These are phyloP conservation scores for Paramisgurnus dabryanus DNA, from an alignment of 2,113 vertebrate species.

Conservation along the genomic window DNA sequence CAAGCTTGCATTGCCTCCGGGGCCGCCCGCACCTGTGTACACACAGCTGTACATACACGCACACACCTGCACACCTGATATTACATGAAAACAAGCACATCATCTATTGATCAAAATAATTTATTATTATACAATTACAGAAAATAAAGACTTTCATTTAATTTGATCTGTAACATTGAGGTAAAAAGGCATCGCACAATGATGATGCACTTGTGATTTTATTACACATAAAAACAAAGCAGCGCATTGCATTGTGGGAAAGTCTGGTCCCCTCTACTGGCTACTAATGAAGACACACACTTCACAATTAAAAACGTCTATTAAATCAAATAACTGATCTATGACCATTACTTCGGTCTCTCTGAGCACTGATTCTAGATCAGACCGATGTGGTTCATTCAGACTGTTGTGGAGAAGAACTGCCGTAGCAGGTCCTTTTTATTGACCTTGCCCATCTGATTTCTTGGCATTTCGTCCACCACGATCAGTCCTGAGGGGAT, in stretches of 20 bases:
- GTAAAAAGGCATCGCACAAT: not conserved
- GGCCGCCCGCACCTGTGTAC: constrained; percentile 68
- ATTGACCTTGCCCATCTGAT: constrained; percentile 97
- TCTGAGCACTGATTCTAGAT: not conserved
- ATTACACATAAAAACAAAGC: not conserved
- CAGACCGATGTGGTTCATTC: not conserved
- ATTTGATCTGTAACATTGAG: not conserved
- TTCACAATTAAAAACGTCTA: not conserved
- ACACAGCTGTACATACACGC: constrained; percentile 60
- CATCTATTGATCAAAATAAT: constrained; percentile 21
- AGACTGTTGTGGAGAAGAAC: constrained; percentile 70
- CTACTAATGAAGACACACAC: not conserved
- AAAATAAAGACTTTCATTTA: not conserved
- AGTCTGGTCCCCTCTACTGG: not conserved
- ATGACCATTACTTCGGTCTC: not conserved
- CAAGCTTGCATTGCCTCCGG: constrained; percentile 52
- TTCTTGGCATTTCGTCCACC: constrained; percentile 88
- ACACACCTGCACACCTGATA: constrained; percentile 26
- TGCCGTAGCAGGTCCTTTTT: constrained; percentile 86
- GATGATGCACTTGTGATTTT: not conserved
- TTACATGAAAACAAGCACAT: constrained; percentile 26
- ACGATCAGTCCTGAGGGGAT: constrained; percentile 86
- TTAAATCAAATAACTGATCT: constrained; percentile 14
- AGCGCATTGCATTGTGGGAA: not conserved
- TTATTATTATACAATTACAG: constrained; percentile 10